Conservation (phyloP, 2,888 invertebrate species). For the Digitonthophagus gazella region DNA sequence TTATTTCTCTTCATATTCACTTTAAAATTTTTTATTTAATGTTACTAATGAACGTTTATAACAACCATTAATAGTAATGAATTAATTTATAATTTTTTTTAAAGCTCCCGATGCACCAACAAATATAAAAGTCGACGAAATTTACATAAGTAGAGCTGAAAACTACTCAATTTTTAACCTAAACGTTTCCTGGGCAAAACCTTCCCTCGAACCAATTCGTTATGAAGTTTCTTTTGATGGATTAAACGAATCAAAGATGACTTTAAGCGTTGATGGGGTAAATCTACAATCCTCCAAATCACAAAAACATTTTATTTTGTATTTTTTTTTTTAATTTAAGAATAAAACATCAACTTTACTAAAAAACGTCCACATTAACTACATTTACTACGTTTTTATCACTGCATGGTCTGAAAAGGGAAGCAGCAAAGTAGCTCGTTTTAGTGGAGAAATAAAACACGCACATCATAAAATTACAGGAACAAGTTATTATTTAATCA, state of each 20-base stretch:
- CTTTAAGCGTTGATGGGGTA: constrained; percentile 45
- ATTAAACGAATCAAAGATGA: constrained; percentile 21
- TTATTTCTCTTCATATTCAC: too few species aligned
- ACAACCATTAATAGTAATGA: too few species aligned
- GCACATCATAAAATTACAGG: background rate
- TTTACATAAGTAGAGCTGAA: background rate
- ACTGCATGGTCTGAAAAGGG: constrained; percentile 42
- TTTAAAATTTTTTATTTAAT: too few species aligned
- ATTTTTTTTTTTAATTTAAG: constrained; percentile 40
- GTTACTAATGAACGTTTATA: too few species aligned
- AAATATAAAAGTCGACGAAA: constrained; percentile 18
- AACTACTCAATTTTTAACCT: constrained; percentile 25
- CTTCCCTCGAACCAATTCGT: constrained; percentile 18
- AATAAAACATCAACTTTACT: constrained; percentile 40
- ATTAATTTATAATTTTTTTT: constrained; percentile 2
- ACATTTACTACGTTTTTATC: constrained; percentile 39
- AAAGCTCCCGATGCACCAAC: constrained; percentile 20
- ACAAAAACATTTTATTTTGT: background rate
- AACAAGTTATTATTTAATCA: constrained; percentile 2
- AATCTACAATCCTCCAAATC: constrained; percentile 32
- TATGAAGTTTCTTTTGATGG: constrained; percentile 24
- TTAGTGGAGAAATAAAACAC: constrained; percentile 13
- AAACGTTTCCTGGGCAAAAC: constrained; percentile 24
- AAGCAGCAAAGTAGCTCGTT: constrained; percentile 33
- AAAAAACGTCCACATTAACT: constrained; percentile 37